phyloP scores from a whole-genome alignment of 2,888 invertebrate genomes.

The Balanococcus diminutus region DNA sequence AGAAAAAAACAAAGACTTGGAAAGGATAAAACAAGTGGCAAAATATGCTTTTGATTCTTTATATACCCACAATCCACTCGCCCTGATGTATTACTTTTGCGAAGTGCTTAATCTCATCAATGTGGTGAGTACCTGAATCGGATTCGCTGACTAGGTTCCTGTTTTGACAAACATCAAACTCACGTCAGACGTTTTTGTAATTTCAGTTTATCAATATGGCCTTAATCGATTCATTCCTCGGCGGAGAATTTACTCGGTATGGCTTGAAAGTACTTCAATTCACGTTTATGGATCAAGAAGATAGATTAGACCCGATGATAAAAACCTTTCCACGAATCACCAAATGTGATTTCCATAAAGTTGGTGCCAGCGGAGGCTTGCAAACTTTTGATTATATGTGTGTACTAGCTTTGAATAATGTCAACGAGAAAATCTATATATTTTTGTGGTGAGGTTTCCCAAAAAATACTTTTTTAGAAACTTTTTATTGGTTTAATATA shows the following conservation, averaged over 20 bases:
- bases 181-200: neutral
- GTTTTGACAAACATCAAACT: no score
- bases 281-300: slow-evolving; percentile 79
- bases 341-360: slow-evolving; percentile 90
- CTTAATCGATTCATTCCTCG: slow-evolving; percentile 83
- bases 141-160: no score
- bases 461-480: no score
- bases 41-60: slow-evolving; percentile 81
- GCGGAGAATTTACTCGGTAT: slow-evolving; percentile 83
- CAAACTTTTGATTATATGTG: slow-evolving; percentile 86
- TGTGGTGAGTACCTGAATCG: slow-evolving; percentile 69
- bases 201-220: slow-evolving; percentile 81
- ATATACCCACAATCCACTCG: slow-evolving; percentile 83
- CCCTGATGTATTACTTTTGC: slow-evolving; percentile 84
- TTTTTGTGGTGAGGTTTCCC: slow-evolving; percentile 85
- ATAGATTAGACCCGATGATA: slow-evolving; percentile 86
- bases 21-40: slow-evolving; percentile 77
- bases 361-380: slow-evolving; percentile 82
- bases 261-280: slow-evolving; percentile 85
- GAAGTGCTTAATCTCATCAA: slow-evolving; percentile 83
- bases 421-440: slow-evolving; percentile 92
- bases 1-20: slow-evolving; percentile 73
- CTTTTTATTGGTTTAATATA: neutral
- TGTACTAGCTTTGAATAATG: slow-evolving; percentile 84
- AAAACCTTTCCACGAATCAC: slow-evolving; percentile 80